Evolutionary conservation across 2,888 invertebrate species (phyloP), one percentile per base, ranked within the genome.

Genomic region (Amphiduros pacificus): DNA sequence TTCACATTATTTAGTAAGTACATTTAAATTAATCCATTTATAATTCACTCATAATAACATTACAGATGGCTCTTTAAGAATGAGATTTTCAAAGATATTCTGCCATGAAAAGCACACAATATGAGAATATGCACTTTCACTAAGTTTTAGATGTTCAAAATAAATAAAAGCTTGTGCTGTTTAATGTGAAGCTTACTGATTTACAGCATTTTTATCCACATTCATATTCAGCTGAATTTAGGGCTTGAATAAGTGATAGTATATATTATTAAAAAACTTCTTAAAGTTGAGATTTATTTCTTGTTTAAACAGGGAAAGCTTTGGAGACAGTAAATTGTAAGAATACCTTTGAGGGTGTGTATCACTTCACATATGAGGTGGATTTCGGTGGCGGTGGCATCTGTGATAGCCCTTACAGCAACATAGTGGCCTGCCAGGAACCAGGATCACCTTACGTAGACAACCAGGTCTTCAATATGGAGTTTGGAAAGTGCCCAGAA

Each of bases 371-470:
- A 1, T 82, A 82, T 67, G 80, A 81, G 65, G 73, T 77, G 9
- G 68, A 74, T 54, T 65, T 68, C 41, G 78, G 76, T 36, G 79
- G 78, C 53, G 80, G 80, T 54, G 79, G 81, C 67, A 81, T 82
- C 66, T 97, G 97, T 80, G 88, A 90, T 74, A 87, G 93, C 78
- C 91, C 77, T 0, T 93, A 92, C 82, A 94, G 93, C 2, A 90
- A 91, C 76, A 93, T 97, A 68, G 88, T 89, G 73, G 95, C 96
- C 0, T 97, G 97, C 79, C 97, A 97, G 84, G 92, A 92, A 24
- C 93, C 96, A 2, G 97, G 97, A 62, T 94, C 94, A 14, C 93
- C 94, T 80, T 97, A 95, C 66, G 95, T 96, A 70, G 93, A 94
- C 55, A 97, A 97, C 84, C 94, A 96, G 81, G 95, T 96, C 82